phyloP scores from a whole-genome alignment of 2,888 invertebrate species.

The Caenorhabditis macrosperma region DNA sequence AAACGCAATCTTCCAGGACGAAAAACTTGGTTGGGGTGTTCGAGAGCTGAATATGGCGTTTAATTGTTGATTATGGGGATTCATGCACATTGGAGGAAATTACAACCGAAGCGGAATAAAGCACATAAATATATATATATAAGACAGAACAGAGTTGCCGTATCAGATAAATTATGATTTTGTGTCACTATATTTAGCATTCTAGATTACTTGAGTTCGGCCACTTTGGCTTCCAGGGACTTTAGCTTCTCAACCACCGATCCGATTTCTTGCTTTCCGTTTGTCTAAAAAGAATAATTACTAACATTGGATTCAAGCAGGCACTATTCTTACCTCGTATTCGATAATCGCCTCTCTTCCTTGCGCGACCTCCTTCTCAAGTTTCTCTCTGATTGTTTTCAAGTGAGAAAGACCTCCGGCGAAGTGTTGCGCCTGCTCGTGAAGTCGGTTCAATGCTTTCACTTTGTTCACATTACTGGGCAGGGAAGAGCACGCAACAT shows the following conservation, averaged over 20 bases:
- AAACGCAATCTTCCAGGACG: constrained; percentile 17
- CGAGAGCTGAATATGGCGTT: constrained; percentile 29
- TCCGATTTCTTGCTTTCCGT: constrained; percentile 53
- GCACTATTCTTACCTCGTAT: constrained; percentile 23
- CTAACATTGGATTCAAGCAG: background rate
- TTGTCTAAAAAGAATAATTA: constrained; percentile 24
- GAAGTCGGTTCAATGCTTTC: constrained; percentile 65
- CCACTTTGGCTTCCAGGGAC: constrained; percentile 41
- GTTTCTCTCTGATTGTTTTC: constrained; percentile 62
- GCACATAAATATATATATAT: constrained; percentile 37
- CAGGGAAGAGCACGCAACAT: constrained; percentile 63
- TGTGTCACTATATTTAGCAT: background rate
- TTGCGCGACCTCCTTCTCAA: constrained; percentile 65
- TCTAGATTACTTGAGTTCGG: constrained; percentile 32
- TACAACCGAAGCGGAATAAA: constrained; percentile 3
- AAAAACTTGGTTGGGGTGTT: constrained; percentile 35
- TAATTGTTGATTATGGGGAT: constrained; percentile 25
- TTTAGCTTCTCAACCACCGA: constrained; percentile 54
- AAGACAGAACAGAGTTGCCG: constrained; percentile 24
- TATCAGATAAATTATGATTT: constrained; percentile 28
- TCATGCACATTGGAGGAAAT: constrained; percentile 24
- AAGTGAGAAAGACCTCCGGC: constrained; percentile 63
- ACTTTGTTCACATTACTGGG: constrained; percentile 69
- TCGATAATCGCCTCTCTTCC: constrained; percentile 52
- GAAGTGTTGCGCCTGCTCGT: constrained; percentile 71